Evolutionary conservation across 2,113 vertebrate genomes (phyloP), one percentile per base, ranked within the genome.

Genomic region (Tretioscincus oriximinensis): DNA sequence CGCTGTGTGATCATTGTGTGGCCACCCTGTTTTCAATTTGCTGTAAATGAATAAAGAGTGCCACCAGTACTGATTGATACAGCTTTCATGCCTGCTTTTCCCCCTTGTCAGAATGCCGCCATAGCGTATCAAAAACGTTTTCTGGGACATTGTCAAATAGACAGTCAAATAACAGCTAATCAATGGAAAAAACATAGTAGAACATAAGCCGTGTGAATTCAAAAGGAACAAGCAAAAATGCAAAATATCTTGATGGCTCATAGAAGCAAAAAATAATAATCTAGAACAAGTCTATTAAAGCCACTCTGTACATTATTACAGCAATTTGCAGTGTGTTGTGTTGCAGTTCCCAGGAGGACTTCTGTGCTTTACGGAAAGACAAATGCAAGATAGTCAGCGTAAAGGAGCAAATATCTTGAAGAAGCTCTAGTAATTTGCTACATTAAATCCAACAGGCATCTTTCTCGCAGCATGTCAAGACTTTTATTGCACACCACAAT

Each of bases 301-400:
- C n/a, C 7, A 45, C 14, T 85, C 4, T 0, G 49, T 75, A 73
- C 68, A 72, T 81, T 73, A 85, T 85, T 81, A 77, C 70, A 77
- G 68, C 69, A 72, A 81, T 85, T 84, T 64, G 66, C 35, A 28
- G 24, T 70, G 35, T 81, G 78, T 73, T 81, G 73, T 74, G 58
- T 31, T n/a, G 28, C 64, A n/a, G 58, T 29, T 84, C 77, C 72
- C 65, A 21, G 21, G 51, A 60, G 66, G 28, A 60, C 16, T 20
- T 31, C 67, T 54, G 26, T 29, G 20, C 67, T 54, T 71, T 35
- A 28, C 67, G 8, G 72, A 80, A 71, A 84, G 77, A 64, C 72
- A 58, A 64, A 49, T 76, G 66, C 67, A 84, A 70, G 58, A 28
- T 10, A n/a, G 61, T 31, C 26, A 63, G 54, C 22, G 68, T 16